A percentile compares a stretch with the other conserved stretches of the same genome.
Evolutionary conservation across 2,797 vertebrate species (phyloP).

Genomic region (Varecia variegata): DNA sequence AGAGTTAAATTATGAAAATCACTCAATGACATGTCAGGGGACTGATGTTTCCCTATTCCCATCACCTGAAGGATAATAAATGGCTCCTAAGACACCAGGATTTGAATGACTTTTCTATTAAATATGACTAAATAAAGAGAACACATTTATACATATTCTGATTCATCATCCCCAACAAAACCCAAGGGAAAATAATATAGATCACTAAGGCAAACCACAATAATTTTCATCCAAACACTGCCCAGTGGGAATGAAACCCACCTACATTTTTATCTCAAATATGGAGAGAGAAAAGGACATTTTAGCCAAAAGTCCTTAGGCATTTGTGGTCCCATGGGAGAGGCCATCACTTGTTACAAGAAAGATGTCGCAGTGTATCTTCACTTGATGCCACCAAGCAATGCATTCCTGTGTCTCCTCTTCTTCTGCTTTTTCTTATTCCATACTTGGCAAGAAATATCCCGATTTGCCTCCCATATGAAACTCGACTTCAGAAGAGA

Average conservation of each 20-base stretch:
- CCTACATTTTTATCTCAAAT: background rate
- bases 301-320: background rate
- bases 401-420: rapidly evolving
- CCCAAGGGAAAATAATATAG: background rate
- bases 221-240: background rate
- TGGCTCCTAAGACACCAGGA: background rate
- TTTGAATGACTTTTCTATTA: background rate
- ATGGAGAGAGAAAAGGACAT: background rate
- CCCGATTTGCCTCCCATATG: background rate
- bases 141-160: rapidly evolving
- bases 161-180: background rate
- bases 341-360: background rate
- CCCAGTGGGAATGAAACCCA: background rate
- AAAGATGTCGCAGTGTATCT: background rate
- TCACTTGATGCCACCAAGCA: background rate
- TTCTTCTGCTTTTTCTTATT: background rate
- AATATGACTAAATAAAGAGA: background rate
- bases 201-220: background rate
- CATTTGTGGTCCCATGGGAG: background rate
- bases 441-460: background rate
- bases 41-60: background rate
- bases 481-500: background rate
- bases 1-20: background rate
- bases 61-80: background rate
- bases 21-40: background rate